Evolutionary conservation across 2,888 invertebrate genomes (phyloP).

Genomic region (Lamellibrachia columna): DNA sequence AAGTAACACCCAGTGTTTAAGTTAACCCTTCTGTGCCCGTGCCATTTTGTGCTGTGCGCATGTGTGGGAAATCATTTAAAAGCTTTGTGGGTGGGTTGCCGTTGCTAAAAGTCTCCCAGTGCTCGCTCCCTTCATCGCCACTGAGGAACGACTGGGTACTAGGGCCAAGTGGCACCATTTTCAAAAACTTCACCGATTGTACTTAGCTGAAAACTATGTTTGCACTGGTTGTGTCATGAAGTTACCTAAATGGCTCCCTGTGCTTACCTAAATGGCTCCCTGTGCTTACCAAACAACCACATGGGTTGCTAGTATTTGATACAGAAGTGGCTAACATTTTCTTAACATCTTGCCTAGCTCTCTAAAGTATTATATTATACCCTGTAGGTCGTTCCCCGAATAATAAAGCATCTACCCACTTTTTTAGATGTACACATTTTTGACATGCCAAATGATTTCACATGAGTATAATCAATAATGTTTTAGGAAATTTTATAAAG

Average conservation of each 20-base stretch:
- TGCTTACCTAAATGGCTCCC: neutral
- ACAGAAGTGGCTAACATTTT: too few species aligned
- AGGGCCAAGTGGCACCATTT: neutral
- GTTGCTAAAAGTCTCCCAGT: neutral
- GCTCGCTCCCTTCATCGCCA: neutral
- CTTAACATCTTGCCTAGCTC: too few species aligned
- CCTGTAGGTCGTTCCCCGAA: too few species aligned
- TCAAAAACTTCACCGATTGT: neutral
- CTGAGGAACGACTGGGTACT: neutral
- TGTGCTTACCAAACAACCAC: neutral
- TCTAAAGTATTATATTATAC: too few species aligned
- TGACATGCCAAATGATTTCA: too few species aligned
- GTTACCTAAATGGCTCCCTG: neutral
- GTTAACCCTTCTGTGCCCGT: neutral
- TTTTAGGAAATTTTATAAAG: too few species aligned
- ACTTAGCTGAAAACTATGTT: neutral
- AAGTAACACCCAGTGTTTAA: neutral
- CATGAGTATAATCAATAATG: too few species aligned
- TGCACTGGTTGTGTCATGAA: neutral
- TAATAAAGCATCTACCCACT: too few species aligned
- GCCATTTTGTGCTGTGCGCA: neutral
- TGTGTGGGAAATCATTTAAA: neutral
- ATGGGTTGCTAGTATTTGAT: too few species aligned
- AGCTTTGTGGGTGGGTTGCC: neutral
- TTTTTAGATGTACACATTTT: too few species aligned